Base-by-base conservation (phyloP, 1,140 invertebrate genomes). In the Propsilocerus akamusi region DNA sequence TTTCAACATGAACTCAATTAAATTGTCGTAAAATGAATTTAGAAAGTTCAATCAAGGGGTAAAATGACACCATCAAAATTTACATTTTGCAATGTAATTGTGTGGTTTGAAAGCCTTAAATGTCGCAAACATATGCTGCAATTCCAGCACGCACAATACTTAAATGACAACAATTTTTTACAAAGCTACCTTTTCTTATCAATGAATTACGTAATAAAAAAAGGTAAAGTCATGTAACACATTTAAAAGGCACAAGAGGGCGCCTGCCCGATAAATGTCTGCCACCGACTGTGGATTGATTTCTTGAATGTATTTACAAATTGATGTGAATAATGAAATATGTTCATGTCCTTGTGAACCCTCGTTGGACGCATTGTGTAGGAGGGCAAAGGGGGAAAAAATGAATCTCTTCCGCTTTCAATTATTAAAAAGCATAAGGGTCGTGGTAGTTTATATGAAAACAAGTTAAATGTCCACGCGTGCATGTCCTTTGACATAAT, bases 401-500 rank as follows among this genome's bases (percentile, higher is more conserved):
- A 48, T 53, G 58, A 58, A 50, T 59, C 56, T 60, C 57, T 17
- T 11, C 24, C 17, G 23, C 6, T 10, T 25, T 25, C 2, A 12
- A 48, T 25, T 20, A 12, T 11, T 48, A n/a, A n/a, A n/a, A n/a
- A n/a, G n/a, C n/a, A n/a, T n/a, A n/a, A n/a, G n/a, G n/a, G n/a
- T n/a, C n/a, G n/a, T n/a, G n/a, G n/a, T n/a, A n/a, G n/a, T n/a
- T n/a, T n/a, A n/a, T 17, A n/a, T 22, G 25, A 49, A 34, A 49
- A 22, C 26, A 34, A 50, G 49, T 41, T 50, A 34, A 46, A 59
- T 57, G 61, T 63, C 17, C 11, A 30, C 32, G 25, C 25, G n/a
- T 48, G 47, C n/a, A n/a, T 48, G 25, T 24, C 25, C 23, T 48
- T 48, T 12, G 17, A 11, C 20, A 46, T 25, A 46, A 23, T 25